Percentiles rank a stretch among this genome's conserved stretches.
phyloP scores from a whole-genome alignment of 64 coral and sea anemone species.

The Montipora capricornis region DNA sequence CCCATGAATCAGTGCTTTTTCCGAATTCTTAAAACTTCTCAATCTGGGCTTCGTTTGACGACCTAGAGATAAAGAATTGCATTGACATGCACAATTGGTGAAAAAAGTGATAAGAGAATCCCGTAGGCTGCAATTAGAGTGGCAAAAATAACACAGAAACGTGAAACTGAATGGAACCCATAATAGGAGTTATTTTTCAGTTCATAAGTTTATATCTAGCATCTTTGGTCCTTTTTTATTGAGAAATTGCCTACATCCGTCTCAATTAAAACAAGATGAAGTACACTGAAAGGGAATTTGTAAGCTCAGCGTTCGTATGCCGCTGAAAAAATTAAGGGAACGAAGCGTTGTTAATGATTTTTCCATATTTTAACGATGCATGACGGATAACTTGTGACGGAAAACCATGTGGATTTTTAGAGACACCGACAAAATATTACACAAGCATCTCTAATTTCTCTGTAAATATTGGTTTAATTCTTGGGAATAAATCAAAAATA shows the following conservation, averaged over 20 bases:
- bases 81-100: no score
- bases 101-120: no score
- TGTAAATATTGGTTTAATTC: neutral
- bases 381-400: neutral
- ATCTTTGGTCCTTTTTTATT: neutral
- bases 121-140: no score
- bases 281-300: neutral
- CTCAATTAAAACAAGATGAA: no score
- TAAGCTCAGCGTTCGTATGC: neutral
- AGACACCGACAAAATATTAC: neutral
- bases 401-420: neutral
- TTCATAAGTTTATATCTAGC: neutral
- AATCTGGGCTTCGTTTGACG: no score
- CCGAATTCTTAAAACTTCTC: no score
- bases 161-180: neutral
- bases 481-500: neutral
- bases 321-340: neutral
- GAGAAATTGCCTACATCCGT: no score
- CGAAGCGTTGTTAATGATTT: slow-evolving; percentile 11
- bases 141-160: neutral
- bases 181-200: neutral
- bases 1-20: no score
- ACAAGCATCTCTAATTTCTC: neutral
- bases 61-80: no score
- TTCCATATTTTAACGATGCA: neutral